Conservation (phyloP, 2,888 invertebrate genomes). For the Drosophila buzzatii region DNA sequence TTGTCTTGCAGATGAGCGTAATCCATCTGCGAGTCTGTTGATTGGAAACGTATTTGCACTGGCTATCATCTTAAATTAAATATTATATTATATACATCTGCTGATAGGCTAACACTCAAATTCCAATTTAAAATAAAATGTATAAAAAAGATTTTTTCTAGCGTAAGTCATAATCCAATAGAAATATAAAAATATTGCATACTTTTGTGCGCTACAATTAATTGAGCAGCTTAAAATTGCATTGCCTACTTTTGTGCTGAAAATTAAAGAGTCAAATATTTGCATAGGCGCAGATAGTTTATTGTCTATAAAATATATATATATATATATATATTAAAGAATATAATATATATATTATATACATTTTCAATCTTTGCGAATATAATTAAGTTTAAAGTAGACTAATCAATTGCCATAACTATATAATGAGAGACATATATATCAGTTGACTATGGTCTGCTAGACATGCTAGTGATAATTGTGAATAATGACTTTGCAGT, state of each 20-base stretch:
- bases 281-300: neutral
- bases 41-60: conserved; percentile 10
- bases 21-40: conserved; percentile 4
- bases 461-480: conserved; percentile 58
- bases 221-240: neutral
- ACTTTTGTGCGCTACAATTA: neutral
- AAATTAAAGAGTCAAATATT: neutral
- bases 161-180: neutral
- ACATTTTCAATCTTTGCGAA: too few relatives aligned
- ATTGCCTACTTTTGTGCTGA: conserved; percentile 2
- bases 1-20: conserved; percentile 1
- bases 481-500: conserved; percentile 62
- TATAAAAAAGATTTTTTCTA: neutral
- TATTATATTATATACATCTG: conserved; percentile 18
- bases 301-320: too few relatives aligned
- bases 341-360: too few relatives aligned
- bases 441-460: conserved; percentile 17
- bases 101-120: neutral
- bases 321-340: neutral
- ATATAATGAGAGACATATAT: neutral
- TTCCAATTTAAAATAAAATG: neutral
- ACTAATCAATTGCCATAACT: neutral
- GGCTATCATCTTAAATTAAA: neutral
- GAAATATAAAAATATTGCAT: neutral
- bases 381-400: neutral